Base-by-base conservation (phyloP, 2,888 invertebrate species). In the Eupithecia dodoneata region DNA sequence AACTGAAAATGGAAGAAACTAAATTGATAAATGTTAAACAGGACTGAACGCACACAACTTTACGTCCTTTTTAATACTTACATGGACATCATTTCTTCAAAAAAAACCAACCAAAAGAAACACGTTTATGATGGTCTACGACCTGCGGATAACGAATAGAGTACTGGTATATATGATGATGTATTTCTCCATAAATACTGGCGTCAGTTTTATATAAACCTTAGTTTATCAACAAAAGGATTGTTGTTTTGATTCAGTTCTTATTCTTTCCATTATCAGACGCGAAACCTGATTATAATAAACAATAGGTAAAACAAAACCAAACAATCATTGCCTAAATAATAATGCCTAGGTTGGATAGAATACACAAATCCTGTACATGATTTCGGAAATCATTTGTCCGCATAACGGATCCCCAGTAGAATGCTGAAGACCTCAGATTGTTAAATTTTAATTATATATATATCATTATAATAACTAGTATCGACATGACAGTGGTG, bases 51-150 rank as follows among this genome's bases (percentile, higher is more conserved):
- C 9, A 55, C n/a, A 30, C 6, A 52, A 52, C 52, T 52, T 52
- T 52, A 2, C 2, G 52, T 6, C 15, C n/a, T 15, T n/a, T 52
- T 52, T 6, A 30, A 30, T 63, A 63, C 63, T 63, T 30, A 63
- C 63, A 63, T 30, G 30, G 63, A 30, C 63, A 63, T 63, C 63
- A 63, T 63, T 30, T 55, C 13, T 63, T 63, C 63, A 63, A 30
- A 12, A 63, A 10, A 63, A 30, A 63, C 2, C 30, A 30, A 63
- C 10, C 10, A 63, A 30, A 63, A 2, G 9, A 63, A 59, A 63
- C 63, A 63, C 63, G 63, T 63, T 10, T 63, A 30, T 30, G 12
- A 30, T 63, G 63, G 30, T 10, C 63, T 30, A 30, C 30, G 30
- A 30, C 4, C 30, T 7, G 12, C 30, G 2, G 63, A 4, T 18